phyloP scores from a whole-genome alignment of 2,888 invertebrate species.

The Heliconius aoede region DNA sequence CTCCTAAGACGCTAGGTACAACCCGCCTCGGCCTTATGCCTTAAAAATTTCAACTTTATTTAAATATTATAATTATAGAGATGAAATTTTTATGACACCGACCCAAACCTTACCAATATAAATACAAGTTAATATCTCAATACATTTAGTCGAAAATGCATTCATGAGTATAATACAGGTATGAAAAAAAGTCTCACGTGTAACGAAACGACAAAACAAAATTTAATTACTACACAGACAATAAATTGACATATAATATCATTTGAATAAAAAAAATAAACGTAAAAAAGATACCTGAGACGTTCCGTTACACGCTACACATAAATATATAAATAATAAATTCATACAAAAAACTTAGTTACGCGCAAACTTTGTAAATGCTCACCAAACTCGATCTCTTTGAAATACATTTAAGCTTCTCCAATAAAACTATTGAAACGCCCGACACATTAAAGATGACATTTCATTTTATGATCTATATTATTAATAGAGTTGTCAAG shows the following conservation, averaged over 20 bases:
- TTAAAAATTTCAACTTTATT: conserved; percentile 27
- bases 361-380: conserved; percentile 63
- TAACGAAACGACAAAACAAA: conserved; percentile 43
- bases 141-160: conserved; percentile 73
- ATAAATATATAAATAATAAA: conserved; percentile 61
- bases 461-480: conserved; percentile 12
- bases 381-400: conserved; percentile 49
- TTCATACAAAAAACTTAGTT: conserved; percentile 74
- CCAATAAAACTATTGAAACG: conserved; percentile 10
- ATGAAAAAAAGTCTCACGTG: conserved; percentile 50
- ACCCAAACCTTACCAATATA: conserved; percentile 45
- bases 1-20: conserved; percentile 67
- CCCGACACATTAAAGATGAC: conserved; percentile 10
- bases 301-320: conserved; percentile 45
- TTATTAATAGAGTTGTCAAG: conserved; percentile 1
- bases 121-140: conserved; percentile 58
- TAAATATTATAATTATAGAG: background rate
- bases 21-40: conserved; percentile 48
- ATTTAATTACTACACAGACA: background rate
- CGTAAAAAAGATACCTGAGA: conserved; percentile 6
- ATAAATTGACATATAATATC: background rate
- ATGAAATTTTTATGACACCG: conserved; percentile 14
- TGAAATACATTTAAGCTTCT: conserved; percentile 1
- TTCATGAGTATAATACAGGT: conserved; percentile 81
- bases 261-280: conserved; percentile 16